Conservation (phyloP, 2,113 vertebrate species). For the Dendropsophus ebraccatus region DNA sequence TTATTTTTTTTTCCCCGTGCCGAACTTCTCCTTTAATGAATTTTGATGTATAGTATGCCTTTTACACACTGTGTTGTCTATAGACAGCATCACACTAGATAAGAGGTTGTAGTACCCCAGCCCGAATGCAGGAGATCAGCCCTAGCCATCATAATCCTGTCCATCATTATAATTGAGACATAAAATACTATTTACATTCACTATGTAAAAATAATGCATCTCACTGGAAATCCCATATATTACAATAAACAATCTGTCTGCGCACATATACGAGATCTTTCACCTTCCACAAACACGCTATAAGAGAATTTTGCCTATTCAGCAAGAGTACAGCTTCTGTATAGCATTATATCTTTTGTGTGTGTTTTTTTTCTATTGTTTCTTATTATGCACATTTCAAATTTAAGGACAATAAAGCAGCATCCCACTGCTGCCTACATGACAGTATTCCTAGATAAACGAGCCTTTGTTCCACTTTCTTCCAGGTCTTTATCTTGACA, state of each 20-base stretch:
- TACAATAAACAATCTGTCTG: neutral
- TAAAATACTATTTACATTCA: neutral
- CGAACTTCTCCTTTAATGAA: too few species aligned
- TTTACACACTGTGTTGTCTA: too few species aligned
- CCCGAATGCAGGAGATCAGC: too few species aligned
- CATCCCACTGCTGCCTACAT: conserved; percentile 16
- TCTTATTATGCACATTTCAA: neutral
- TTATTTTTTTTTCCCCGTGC: too few species aligned
- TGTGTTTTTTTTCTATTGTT: neutral
- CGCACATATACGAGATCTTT: neutral
- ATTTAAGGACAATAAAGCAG: conserved; percentile 19
- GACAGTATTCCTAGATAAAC: conserved; percentile 13
- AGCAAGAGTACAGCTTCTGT: neutral
- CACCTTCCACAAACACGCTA: neutral
- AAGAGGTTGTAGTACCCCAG: too few species aligned
- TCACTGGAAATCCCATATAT: neutral
- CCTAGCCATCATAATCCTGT: too few species aligned
- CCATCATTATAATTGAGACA: too few species aligned
- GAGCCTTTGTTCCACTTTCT: conserved; percentile 35
- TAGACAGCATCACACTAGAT: too few species aligned
- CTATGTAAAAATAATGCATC: neutral
- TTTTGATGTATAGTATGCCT: too few species aligned
- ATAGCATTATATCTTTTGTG: neutral
- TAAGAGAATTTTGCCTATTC: neutral
- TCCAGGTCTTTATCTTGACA: conserved; percentile 32